Evolutionary conservation across 2,797 vertebrate species (phyloP).

Genomic region (Garrulus glandarius): DNA sequence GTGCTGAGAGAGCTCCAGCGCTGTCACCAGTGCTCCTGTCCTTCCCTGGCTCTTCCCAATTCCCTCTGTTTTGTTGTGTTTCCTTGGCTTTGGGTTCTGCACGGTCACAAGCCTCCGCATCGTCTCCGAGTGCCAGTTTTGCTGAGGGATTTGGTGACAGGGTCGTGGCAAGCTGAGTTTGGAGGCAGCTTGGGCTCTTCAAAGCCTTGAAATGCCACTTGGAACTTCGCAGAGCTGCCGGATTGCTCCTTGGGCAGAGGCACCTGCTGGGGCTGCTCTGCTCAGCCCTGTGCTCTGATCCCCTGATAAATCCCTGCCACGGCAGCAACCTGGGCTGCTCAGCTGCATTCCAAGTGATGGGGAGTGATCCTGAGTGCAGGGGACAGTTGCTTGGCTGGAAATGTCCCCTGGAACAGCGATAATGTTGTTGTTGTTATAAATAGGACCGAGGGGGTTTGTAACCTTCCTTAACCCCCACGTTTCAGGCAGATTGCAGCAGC

Average conservation of each 20-base stretch:
- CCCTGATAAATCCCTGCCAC: not conserved
- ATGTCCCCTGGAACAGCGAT: not conserved
- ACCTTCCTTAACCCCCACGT: not conserved
- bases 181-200: not conserved
- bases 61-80: not conserved
- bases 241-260: not conserved
- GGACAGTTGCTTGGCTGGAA: not conserved
- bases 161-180: not conserved
- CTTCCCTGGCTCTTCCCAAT: not conserved
- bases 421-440: not conserved
- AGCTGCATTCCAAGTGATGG: not conserved
- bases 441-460: not conserved
- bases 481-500: not conserved
- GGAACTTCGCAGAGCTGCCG: not conserved
- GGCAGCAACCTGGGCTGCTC: not conserved
- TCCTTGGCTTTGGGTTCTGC: not conserved
- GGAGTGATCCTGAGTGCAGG: not conserved
- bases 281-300: not conserved
- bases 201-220: not conserved
- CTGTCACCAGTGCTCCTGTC: not conserved
- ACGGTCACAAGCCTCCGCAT: not conserved
- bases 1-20: not conserved
- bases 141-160: not conserved
- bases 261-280: slow-evolving; percentile 1
- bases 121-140: not conserved